Base-by-base conservation (phyloP, 2,888 invertebrate genomes). In the Glomeris marginata region DNA sequence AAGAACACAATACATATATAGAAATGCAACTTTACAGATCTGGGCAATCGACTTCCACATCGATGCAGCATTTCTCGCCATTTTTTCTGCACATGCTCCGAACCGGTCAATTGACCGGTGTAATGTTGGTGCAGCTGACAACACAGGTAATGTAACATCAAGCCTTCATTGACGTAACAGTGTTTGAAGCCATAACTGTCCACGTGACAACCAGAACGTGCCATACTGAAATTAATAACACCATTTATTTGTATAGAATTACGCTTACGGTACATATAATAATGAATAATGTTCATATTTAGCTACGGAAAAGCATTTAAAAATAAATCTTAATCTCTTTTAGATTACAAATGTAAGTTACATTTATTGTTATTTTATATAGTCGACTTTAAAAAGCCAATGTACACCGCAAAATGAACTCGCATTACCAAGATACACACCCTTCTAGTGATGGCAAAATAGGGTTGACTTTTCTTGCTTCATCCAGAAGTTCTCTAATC, bases 181-280 rank as follows among this genome's bases (percentile, higher is more conserved):
- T 72, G 70, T 40, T 69, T 66, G 58, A 73, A 73, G 6, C 73
- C 73, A 56, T 70, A 69, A 4, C 61, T 60, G 57, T 73, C 73
- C n/a, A 73, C 69, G 59, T 72, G 71, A 10, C 62, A 62, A 47
- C 64, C 64, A 3, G 61, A 60, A 33, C 60, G 60, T 2, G 61
- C 57, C 51, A 68, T 54, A 51, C 67, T 66, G 58, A 41, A 57
- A 58, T 33, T 44, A 20, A 4, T 11, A 41, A 3, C 10, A 47
- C 10, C 8, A 44, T 45, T 50, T 35, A 41, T 28, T 44, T 47
- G 11, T 5, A 47, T 35, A 36, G 13, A 36, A 36, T 11, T 11
- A 36, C 13, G 36, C 36, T 36, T 36, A n/a, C n/a, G n/a, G n/a
- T n/a, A n/a, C n/a, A n/a, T n/a, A n/a, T n/a, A n/a, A n/a, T n/a